Base-by-base conservation (phyloP, 1,140 invertebrate species). In the Atta colombica region DNA sequence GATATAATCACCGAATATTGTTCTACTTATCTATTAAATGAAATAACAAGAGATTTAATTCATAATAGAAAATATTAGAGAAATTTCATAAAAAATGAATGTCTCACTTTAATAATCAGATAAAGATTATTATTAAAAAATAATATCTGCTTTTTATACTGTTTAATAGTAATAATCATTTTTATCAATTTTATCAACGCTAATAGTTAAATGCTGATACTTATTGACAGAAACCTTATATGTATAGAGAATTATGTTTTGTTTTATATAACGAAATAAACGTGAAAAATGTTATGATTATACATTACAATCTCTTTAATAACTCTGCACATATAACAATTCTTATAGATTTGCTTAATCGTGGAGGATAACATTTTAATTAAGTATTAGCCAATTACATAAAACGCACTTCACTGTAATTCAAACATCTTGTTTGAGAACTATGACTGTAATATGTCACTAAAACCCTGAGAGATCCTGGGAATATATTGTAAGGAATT, bases 221-320 rank as follows among this genome's bases (percentile, higher is more conserved):
- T 60, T 39, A 39, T 65, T 8, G 0, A 16, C 0, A 58, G n/a
- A 58, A 60, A 58, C 25, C 2, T 75, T 60, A 21, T 21, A 35
- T 35, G 5, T 35, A 28, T 5, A 35, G 12, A 45, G 14, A 77
- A 39, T 77, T 18, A 35, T 3, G 35, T 77, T 45, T 45, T 6
- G 14, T 78, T 78, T 78, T 77, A 18, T 77, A n/a, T 65, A 51
- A n/a, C 1, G 16, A 61, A 60, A 35, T 18, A 18, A 65, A 77
- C 25, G 8, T 2, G 45, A 0, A 25, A 61, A 28, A 1, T 18
- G 18, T 39, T 77, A 58, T 53, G 31, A 39, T 60, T 25, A 21
- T 10, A 61, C 18, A 61, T 25, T 21, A 39, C 21, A 58, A 49
- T 25, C 3, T 39, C 31, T 66, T 63, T 16, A 35, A 58, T 0